Evolutionary conservation across 1,140 invertebrate genomes (phyloP).

Genomic region (Drosophila subobscura): DNA sequence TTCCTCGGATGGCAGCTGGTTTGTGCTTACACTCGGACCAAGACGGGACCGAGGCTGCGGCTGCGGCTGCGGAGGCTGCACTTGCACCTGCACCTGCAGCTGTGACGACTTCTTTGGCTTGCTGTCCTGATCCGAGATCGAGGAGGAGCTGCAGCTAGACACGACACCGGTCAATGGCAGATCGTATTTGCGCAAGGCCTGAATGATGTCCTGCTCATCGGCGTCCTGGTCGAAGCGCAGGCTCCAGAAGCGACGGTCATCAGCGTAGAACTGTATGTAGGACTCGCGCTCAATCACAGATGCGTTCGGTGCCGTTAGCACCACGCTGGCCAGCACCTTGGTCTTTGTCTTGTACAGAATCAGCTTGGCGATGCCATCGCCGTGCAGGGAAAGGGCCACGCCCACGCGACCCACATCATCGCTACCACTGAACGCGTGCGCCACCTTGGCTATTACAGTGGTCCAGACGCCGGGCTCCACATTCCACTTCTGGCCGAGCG

Average conservation of each 20-base stretch:
- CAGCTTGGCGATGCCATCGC: slow-evolving; percentile 32
- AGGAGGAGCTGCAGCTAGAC: no score
- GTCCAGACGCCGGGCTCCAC: slow-evolving; percentile 19
- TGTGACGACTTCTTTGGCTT: not conserved
- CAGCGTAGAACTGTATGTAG: slow-evolving; percentile 74
- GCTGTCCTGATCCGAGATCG: no score
- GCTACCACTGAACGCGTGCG: slow-evolving; percentile 35
- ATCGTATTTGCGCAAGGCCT: not conserved
- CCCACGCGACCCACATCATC: slow-evolving; percentile 54
- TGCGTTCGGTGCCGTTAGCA: slow-evolving; percentile 14
- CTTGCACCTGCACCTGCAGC: not conserved
- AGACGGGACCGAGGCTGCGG: slow-evolving; percentile 4
- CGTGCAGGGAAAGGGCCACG: slow-evolving; percentile 53
- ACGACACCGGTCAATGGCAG: slow-evolving; percentile 17
- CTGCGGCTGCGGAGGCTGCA: slow-evolving; percentile 3
- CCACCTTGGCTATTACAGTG: slow-evolving; percentile 61
- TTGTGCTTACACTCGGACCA: not conserved
- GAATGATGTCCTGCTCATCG: slow-evolving; percentile 51
- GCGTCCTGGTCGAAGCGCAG: slow-evolving; percentile 40
- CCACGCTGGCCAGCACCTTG: slow-evolving; percentile 26
- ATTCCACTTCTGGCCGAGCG: not conserved
- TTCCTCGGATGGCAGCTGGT: no score
- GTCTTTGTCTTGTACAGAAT: slow-evolving; percentile 60
- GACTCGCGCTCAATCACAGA: slow-evolving; percentile 31
- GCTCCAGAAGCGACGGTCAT: slow-evolving; percentile 57